Conservation (phyloP, 2,113 vertebrate genomes). For the Elachura formosa region DNA sequence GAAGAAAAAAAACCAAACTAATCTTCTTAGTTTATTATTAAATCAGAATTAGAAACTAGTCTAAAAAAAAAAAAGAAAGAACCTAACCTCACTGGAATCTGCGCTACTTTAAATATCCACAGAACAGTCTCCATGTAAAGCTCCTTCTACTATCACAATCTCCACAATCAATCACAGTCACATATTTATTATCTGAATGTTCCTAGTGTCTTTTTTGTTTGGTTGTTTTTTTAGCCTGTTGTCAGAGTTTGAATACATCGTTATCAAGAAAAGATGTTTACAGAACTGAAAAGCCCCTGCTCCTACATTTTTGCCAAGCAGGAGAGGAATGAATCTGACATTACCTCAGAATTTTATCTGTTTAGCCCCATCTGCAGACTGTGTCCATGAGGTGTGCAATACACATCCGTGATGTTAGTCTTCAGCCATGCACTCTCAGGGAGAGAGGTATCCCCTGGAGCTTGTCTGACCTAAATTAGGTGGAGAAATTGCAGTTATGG, state of each 20-base stretch:
- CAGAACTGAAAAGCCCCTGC: background rate
- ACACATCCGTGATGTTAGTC: background rate
- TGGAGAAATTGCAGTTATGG: background rate
- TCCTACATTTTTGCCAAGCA: background rate
- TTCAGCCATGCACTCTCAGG: background rate
- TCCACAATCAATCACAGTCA: background rate
- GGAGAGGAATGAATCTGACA: background rate
- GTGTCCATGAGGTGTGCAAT: background rate
- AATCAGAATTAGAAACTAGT: background rate
- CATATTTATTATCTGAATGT: background rate
- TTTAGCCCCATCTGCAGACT: background rate
- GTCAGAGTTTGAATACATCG: background rate
- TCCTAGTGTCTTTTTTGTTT: background rate
- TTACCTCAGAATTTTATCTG: background rate
- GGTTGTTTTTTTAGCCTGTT: background rate
- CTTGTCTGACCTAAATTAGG: background rate
- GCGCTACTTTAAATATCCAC: background rate
- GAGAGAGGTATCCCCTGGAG: background rate
- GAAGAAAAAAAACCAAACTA: rapidly evolving
- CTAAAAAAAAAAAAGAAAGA: background rate
- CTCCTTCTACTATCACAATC: background rate
- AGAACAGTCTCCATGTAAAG: background rate
- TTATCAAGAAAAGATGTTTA: background rate
- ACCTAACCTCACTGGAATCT: background rate
- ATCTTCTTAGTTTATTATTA: background rate